Percentiles rank a stretch among this genome's conserved stretches.
These are phyloP conservation scores for Cardiocondyla obscurior DNA, from an alignment of 1,140 invertebrate genomes.

Conservation along the genomic window DNA sequence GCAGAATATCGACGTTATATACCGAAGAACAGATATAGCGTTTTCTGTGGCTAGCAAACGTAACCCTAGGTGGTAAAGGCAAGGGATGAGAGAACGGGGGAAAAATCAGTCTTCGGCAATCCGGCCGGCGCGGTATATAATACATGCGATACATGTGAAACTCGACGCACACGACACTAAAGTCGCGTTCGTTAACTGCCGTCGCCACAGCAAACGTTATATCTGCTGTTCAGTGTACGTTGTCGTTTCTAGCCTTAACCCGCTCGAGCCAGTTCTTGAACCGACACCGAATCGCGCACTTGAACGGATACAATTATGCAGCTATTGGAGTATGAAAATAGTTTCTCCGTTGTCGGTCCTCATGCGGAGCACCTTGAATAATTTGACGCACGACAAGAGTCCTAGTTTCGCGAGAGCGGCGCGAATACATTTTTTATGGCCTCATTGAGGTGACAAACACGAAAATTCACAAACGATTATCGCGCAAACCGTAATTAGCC, in stretches of 20 bases:
- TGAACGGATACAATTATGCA: slow-evolving; percentile 47
- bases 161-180: too few species aligned
- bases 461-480: slow-evolving; percentile 23
- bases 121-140: too few species aligned
- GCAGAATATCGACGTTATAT: not conserved
- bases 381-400: slow-evolving; percentile 48
- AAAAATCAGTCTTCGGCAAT: too few species aligned
- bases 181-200: too few species aligned
- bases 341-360: slow-evolving; percentile 47
- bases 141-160: too few species aligned
- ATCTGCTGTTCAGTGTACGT: too few species aligned
- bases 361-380: slow-evolving; percentile 50
- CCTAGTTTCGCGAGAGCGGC: slow-evolving; percentile 38
- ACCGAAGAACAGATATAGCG: too few species aligned
- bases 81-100: too few species aligned
- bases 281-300: slow-evolving; percentile 40
- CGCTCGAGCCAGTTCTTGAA: slow-evolving; percentile 18
- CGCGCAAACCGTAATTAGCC: not conserved
- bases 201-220: too few species aligned
- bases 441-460: slow-evolving; percentile 30
- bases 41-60: too few species aligned
- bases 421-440: slow-evolving; percentile 44
- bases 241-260: slow-evolving; percentile 37
- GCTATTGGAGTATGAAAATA: slow-evolving; percentile 58
- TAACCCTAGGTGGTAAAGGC: too few species aligned